These are phyloP conservation scores for Lophura swinhoii DNA, from an alignment of 2,797 vertebrate species.

Conservation along the genomic window DNA sequence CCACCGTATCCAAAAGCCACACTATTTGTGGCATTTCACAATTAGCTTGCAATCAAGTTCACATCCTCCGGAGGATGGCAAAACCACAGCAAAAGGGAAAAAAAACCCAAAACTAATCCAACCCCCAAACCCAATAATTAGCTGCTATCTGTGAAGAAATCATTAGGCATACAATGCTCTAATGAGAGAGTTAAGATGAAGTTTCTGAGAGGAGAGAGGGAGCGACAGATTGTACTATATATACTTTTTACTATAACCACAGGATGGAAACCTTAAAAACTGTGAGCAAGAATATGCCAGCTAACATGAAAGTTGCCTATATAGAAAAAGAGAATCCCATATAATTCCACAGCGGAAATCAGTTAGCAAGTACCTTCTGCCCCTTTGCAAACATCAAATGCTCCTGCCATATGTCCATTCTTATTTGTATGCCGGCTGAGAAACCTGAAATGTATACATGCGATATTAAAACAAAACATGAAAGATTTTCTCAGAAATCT, in stretches of 20 bases:
- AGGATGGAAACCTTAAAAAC: conserved; percentile 13
- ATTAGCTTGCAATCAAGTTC: neutral
- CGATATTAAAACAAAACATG: conserved; percentile 62
- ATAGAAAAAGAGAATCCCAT: conserved; percentile 25
- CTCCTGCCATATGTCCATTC: conserved; percentile 55
- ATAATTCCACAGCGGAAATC: conserved; percentile 53
- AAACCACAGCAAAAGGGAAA: neutral
- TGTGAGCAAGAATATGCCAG: conserved; percentile 15
- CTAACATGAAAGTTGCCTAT: conserved; percentile 8
- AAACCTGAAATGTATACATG: conserved; percentile 57
- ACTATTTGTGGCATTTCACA: neutral
- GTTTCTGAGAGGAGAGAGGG: neutral
- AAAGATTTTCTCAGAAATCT: conserved; percentile 60
- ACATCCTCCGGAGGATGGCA: neutral
- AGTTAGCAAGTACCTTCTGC: conserved; percentile 55
- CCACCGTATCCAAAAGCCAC: neutral
- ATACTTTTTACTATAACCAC: neutral
- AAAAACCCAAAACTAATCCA: neutral
- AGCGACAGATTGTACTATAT: neutral
- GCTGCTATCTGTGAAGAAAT: neutral
- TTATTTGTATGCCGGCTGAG: conserved; percentile 42
- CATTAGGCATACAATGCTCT: neutral
- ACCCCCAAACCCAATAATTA: neutral
- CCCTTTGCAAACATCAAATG: conserved; percentile 53
- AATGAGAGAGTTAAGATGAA: neutral